Evolutionary conservation across 2,888 invertebrate species (phyloP).

Genomic region (Ditula angustiorana): DNA sequence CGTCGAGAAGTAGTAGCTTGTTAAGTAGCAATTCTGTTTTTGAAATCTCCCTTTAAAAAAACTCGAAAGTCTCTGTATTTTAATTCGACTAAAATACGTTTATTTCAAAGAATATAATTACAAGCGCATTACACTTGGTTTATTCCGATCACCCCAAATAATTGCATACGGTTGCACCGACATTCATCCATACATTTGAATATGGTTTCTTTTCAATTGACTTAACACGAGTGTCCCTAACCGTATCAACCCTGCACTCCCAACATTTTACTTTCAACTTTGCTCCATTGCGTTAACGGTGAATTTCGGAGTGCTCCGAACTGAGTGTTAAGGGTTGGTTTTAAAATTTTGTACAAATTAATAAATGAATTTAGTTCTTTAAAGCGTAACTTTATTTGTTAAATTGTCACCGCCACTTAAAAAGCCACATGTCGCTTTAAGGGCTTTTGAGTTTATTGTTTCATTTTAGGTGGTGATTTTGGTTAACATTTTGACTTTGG

Average conservation of each 20-base stretch:
- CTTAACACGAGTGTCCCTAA: slow-evolving; percentile 53
- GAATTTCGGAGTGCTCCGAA: slow-evolving; percentile 43
- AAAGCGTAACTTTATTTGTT: slow-evolving; percentile 83
- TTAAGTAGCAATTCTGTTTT: too few species aligned
- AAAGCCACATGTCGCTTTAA: slow-evolving; percentile 82
- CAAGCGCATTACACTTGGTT: slow-evolving; percentile 72
- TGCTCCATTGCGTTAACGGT: slow-evolving; percentile 40
- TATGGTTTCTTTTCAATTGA: slow-evolving; percentile 80
- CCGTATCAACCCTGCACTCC: background rate
- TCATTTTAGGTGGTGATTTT: slow-evolving; percentile 50
- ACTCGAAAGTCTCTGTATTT: too few species aligned
- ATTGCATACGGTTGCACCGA: slow-evolving; percentile 83
- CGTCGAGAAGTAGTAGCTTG: too few species aligned
- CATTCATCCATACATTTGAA: slow-evolving; percentile 80
- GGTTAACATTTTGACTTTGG: slow-evolving; percentile 51
- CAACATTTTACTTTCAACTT: slow-evolving; percentile 42
- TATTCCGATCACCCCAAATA: slow-evolving; percentile 70
- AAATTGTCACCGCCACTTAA: slow-evolving; percentile 84
- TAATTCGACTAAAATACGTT: too few species aligned
- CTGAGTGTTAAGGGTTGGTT: slow-evolving; percentile 12
- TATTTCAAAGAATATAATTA: slow-evolving; percentile 66
- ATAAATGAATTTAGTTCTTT: slow-evolving; percentile 73
- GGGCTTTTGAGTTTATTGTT: slow-evolving; percentile 76
- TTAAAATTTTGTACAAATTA: slow-evolving; percentile 54
- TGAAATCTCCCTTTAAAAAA: too few species aligned